Conservation (phyloP, 2,888 invertebrate species). For the Noctua comes region DNA sequence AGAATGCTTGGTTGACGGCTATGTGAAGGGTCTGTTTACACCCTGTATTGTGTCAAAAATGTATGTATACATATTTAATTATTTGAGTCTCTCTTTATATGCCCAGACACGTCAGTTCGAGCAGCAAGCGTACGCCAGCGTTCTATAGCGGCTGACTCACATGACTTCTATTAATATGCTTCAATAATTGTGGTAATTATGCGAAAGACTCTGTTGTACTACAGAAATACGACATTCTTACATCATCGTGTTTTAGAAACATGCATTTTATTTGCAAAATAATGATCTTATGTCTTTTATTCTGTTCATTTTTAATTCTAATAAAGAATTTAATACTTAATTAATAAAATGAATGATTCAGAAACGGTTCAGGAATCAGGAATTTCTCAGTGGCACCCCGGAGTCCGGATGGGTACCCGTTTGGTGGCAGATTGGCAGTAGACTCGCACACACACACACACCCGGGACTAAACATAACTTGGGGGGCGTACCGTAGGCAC, state of each 20-base stretch:
- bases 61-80: conserved; percentile 10
- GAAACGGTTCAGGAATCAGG: background rate
- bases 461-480: background rate
- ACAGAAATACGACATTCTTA: conserved; percentile 8
- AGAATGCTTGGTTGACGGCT: too few species aligned
- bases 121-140: conserved; percentile 27
- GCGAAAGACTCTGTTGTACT: conserved; percentile 22
- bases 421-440: background rate
- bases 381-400: background rate
- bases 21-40: too few species aligned
- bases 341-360: background rate
- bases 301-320: background rate
- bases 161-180: conserved; percentile 51
- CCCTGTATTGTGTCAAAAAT: background rate
- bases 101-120: conserved; percentile 31
- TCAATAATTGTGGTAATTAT: conserved; percentile 49
- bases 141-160: conserved; percentile 48
- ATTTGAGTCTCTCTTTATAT: conserved; percentile 16
- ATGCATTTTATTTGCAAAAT: background rate
- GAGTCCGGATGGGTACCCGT: background rate
- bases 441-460: background rate
- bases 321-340: background rate
- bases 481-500: background rate
- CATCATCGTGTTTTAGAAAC: conserved; percentile 2
- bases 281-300: too few species aligned